These are phyloP conservation scores for Pagrus major DNA, from an alignment of 2,113 vertebrate species.

Conservation along the genomic window DNA sequence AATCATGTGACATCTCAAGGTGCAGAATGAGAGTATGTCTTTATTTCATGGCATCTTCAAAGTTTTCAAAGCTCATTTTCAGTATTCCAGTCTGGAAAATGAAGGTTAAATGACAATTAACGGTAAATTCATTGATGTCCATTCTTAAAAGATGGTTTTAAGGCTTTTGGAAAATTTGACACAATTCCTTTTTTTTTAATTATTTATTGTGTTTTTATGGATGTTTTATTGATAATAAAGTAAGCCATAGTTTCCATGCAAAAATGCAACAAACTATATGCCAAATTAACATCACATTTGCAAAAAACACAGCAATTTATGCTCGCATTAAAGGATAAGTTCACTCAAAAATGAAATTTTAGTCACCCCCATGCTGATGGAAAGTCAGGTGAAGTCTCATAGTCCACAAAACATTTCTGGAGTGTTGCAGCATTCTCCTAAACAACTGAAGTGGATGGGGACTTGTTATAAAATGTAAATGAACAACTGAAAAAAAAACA, in stretches of 20 bases:
- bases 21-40: neutral
- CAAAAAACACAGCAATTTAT: neutral
- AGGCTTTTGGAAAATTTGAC: neutral
- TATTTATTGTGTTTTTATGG: neutral
- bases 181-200: no score
- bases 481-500: no score
- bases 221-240: neutral
- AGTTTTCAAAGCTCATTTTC: no score
- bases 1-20: conserved; percentile 54
- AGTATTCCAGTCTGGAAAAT: neutral
- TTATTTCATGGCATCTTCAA: no score
- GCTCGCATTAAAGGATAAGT: neutral
- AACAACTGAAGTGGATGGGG: no score
- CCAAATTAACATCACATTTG: neutral
- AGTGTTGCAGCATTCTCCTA: no score
- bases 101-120: neutral
- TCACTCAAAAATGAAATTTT: no score
- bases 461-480: no score
- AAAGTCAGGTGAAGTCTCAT: no score
- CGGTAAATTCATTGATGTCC: neutral
- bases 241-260: neutral
- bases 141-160: neutral
- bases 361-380: no score
- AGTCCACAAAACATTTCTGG: no score
- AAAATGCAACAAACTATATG: neutral